Base-by-base conservation (phyloP, 2,113 vertebrate species). In the Pholis gunnellus region DNA sequence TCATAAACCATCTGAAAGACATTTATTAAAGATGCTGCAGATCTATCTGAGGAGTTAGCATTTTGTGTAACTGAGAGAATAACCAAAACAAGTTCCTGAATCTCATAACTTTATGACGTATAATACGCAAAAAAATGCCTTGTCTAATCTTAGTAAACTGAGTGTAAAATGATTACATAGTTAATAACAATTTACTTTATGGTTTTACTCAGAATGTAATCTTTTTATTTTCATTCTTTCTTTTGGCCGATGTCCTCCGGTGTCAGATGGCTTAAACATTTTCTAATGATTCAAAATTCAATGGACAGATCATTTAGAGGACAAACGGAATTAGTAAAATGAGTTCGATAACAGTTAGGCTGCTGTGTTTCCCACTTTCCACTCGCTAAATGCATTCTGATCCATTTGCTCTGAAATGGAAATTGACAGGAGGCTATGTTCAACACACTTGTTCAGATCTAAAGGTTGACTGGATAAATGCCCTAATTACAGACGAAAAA, bases 331-430 rank as follows among this genome's bases (percentile, higher is more conserved):
- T 88, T 75, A 88, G 72, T 29, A 76, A 81, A 86, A 91, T 75
- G 50, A 80, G 88, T 82, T 93, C 72, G 4, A 90, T 90, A 85
- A 81, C 83, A 91, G 90, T 92, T 90, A 87, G 77, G 46, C 69
- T 0, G 50, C 68, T 63, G 48, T n/a, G 65, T 89, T 89, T 92
- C 80, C 80, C 82, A 83, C 78, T 87, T 85, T 85, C 69, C 80
- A 75, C 72, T 86, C 4, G n/a, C 73, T 80, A 79, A 89, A 89
- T 66, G 85, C 18, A 44, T 60, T 61, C 74, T 77, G 81, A 84
- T 86, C 65, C 63, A 70, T 89, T 87, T 73, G 52, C 5, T 52
- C 46, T 82, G 70, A 88, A 76, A 73, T 73, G 6, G 42, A 71
- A 82, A 82, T 20, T 60, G 46, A 79, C 75, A 54, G 14, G 13